Evolutionary conservation across 2,888 invertebrate genomes (phyloP).

Genomic region (Bombylius major): DNA sequence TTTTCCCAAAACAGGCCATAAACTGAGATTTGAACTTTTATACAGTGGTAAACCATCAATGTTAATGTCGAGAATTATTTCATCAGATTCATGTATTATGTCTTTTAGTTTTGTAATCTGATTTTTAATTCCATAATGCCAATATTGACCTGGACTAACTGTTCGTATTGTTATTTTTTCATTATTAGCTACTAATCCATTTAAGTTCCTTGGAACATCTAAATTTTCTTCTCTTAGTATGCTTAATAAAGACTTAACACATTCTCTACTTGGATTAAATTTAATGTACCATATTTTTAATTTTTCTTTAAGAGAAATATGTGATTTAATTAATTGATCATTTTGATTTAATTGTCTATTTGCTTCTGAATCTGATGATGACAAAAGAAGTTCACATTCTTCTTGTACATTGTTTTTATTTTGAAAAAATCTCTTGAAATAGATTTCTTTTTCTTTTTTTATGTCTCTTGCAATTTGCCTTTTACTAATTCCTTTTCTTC

Average conservation of each 20-base stretch:
- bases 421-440: neutral
- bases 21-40: neutral
- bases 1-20: constrained; percentile 2
- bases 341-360: no score
- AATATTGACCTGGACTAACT: no score
- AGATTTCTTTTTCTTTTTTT: neutral
- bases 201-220: neutral
- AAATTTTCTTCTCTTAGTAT: neutral
- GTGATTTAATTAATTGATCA: no score
- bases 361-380: no score
- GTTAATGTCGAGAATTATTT: neutral
- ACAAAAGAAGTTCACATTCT: neutral
- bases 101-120: no score
- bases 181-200: neutral
- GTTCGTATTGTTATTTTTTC: no score
- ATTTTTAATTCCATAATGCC: no score
- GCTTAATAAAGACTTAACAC: neutral
- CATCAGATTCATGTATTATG: neutral
- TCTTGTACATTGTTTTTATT: neutral
- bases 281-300: neutral
- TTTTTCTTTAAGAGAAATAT: neutral
- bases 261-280: neutral
- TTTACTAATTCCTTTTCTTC: neutral
- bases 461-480: neutral
- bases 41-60: neutral